Evolutionary conservation across 2,113 vertebrate genomes (phyloP).

Genomic region (Cyanoderma ruficeps): DNA sequence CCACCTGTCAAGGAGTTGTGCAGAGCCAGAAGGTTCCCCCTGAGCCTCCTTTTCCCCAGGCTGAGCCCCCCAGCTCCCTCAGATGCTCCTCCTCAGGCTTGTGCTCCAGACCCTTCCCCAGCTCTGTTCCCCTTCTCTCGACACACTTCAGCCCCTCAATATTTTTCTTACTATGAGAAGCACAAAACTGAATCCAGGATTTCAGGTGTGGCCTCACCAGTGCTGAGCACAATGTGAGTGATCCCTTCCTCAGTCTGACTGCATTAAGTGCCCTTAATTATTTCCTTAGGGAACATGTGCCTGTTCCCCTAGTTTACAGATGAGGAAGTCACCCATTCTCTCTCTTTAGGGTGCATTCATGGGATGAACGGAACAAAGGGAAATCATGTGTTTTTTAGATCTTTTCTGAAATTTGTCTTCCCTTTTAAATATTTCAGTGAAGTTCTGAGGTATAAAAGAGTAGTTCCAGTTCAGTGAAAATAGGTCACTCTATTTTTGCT

Average conservation of each 20-base stretch:
- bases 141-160: fast-evolving
- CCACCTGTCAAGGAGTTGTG: not conserved
- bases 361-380: not conserved
- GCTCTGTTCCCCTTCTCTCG: fast-evolving
- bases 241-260: not conserved
- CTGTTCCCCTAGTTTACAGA: not conserved
- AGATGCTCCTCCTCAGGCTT: not conserved
- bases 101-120: not conserved
- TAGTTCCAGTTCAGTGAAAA: not conserved
- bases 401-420: not conserved
- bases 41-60: not conserved
- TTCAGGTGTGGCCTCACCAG: not conserved
- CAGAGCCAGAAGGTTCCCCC: fast-evolving
- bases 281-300: not conserved
- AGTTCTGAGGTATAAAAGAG: not conserved
- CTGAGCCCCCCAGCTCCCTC: not conserved
- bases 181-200: not conserved
- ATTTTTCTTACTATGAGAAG: not conserved
- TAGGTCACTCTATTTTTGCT: slow-evolving; percentile 1
- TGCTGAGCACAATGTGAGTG: not conserved
- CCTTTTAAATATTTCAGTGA: not conserved
- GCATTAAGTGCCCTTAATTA: not conserved
- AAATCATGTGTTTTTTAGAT: not conserved
- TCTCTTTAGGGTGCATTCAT: not conserved
- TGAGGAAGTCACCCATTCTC: not conserved